Conservation (phyloP, 37 sponge, comb jelly and placozoan species). For the Cladorhizidae sp. region DNA sequence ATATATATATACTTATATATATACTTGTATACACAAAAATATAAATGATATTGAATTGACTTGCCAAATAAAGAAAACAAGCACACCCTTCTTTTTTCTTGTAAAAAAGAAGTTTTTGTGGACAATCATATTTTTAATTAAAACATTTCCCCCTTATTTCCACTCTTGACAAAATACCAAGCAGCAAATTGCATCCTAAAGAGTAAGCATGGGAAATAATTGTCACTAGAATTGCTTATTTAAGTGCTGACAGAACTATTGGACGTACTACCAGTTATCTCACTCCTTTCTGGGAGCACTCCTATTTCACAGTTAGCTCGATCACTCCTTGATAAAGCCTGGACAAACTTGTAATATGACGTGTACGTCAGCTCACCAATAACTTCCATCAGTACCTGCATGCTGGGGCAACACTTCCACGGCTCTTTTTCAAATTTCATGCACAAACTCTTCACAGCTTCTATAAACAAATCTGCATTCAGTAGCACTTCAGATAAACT, state of each 20-base stretch:
- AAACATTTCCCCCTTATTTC: too few species aligned
- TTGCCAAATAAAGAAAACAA: too few species aligned
- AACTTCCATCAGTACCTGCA: slow-evolving; percentile 19
- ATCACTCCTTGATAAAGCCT: slow-evolving; percentile 31
- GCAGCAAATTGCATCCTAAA: not conserved
- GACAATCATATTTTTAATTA: too few species aligned
- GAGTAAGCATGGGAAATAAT: not conserved
- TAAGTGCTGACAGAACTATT: not conserved
- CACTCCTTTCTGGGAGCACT: slow-evolving; percentile 27
- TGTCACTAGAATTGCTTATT: not conserved
- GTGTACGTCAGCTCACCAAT: not conserved
- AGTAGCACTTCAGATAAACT: not conserved
- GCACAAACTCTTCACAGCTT: slow-evolving; percentile 17
- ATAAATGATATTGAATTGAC: too few species aligned
- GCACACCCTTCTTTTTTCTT: too few species aligned
- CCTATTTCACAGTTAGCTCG: slow-evolving; percentile 36
- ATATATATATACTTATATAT: too few species aligned
- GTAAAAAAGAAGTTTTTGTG: too few species aligned
- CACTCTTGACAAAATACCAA: too few species aligned
- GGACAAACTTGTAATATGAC: slow-evolving; percentile 24
- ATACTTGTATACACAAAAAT: too few species aligned
- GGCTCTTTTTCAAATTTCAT: slow-evolving; percentile 34
- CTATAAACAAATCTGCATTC: not conserved
- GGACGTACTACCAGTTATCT: slow-evolving; percentile 1
- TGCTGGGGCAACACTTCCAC: slow-evolving; percentile 34